phyloP scores from a whole-genome alignment of 2,888 invertebrate species.

The Lamellibrachia satsuma region DNA sequence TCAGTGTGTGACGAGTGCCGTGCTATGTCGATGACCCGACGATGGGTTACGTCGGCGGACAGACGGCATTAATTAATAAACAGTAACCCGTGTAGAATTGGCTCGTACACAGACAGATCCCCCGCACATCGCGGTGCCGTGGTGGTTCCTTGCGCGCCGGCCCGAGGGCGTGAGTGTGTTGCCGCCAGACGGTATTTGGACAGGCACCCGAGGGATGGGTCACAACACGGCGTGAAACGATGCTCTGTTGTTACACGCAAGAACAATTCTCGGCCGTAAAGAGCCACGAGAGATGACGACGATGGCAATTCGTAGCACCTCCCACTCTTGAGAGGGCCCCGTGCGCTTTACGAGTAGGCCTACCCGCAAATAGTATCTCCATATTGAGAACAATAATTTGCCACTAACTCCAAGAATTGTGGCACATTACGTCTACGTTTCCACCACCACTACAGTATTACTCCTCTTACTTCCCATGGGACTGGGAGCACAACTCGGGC shows the following conservation, averaged over 20 bases:
- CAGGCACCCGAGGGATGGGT: background rate
- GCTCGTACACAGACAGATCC: background rate
- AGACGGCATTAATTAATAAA: background rate
- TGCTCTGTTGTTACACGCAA: background rate
- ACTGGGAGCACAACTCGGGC: too few species aligned
- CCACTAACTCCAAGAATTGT: too few species aligned
- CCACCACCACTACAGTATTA: too few species aligned
- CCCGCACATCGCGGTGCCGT: background rate
- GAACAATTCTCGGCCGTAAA: background rate
- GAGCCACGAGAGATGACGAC: slow-evolving; percentile 9
- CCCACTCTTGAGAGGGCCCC: background rate
- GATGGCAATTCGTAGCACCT: background rate
- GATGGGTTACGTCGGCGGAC: background rate
- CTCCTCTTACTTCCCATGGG: too few species aligned
- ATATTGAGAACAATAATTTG: background rate
- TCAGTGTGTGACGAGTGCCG: background rate
- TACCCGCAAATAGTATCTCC: background rate
- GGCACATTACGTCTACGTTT: too few species aligned
- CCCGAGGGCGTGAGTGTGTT: background rate
- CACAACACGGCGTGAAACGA: background rate
- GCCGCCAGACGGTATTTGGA: background rate
- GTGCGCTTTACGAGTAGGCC: too few species aligned
- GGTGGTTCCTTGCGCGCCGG: background rate
- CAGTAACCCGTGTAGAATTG: background rate
- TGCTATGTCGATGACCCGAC: background rate